Percentiles rank a stretch among this genome's conserved stretches.
Conservation (phyloP, 2,797 vertebrate species). For the Scleropages formosus region DNA sequence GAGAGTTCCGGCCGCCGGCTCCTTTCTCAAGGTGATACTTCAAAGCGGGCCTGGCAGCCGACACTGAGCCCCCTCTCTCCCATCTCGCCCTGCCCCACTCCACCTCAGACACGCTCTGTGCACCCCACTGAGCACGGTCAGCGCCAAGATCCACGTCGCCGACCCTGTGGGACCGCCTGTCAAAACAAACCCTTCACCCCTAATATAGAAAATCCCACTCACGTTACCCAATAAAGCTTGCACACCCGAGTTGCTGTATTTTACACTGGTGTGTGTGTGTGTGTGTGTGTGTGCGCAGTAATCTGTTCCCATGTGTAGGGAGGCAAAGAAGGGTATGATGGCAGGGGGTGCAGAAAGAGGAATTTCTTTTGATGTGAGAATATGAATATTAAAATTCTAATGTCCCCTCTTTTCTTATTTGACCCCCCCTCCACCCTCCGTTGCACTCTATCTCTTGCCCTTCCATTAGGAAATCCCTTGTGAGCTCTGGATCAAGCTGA, state of each 20-base stretch:
- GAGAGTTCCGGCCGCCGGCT: slow-evolving; percentile 9
- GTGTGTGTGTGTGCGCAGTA: background rate
- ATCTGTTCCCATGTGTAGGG: background rate
- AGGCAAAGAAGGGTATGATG: background rate
- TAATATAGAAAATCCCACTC: slow-evolving; percentile 13
- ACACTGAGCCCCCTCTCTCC: slow-evolving; percentile 51
- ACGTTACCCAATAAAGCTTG: background rate
- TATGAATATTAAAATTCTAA: slow-evolving; percentile 20
- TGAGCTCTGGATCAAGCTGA: slow-evolving; percentile 61
- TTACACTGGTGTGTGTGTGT: background rate
- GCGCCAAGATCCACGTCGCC: slow-evolving; percentile 43
- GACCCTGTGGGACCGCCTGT: slow-evolving; percentile 51
- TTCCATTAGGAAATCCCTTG: slow-evolving; percentile 63
- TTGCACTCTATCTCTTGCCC: slow-evolving; percentile 42
- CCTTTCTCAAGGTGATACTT: slow-evolving; percentile 63
- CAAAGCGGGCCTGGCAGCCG: slow-evolving; percentile 57
- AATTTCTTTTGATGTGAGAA: slow-evolving; percentile 8
- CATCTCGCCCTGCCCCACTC: slow-evolving; percentile 53
- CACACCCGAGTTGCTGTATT: background rate
- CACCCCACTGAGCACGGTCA: slow-evolving; percentile 44
- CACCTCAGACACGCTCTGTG: slow-evolving; percentile 53
- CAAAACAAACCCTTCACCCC: slow-evolving; percentile 35
- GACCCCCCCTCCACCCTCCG: slow-evolving; percentile 38
- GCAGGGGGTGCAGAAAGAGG: background rate
- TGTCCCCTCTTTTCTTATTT: slow-evolving; percentile 10